Conservation (phyloP, 2,113 vertebrate genomes). For the Tupaia tana region DNA sequence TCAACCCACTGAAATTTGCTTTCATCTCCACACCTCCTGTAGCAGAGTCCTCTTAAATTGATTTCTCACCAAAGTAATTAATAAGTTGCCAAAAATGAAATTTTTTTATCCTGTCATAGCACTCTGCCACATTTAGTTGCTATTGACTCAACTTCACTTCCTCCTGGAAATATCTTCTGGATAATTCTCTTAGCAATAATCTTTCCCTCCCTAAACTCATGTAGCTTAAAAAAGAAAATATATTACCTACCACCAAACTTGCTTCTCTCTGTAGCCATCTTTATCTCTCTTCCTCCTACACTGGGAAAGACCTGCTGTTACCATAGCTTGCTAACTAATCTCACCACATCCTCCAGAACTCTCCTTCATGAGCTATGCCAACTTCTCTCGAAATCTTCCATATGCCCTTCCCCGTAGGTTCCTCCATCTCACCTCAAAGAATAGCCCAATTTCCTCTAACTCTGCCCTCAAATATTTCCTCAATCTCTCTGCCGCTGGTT, state of each 20-base stretch:
- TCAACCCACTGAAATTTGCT: conserved; percentile 4
- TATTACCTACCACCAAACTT: not conserved
- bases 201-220: not conserved
- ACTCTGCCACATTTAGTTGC: not conserved
- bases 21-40: not conserved
- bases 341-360: not conserved
- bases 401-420: not conserved
- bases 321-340: not conserved
- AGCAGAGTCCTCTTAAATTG: not conserved
- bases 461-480: not conserved
- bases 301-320: not conserved
- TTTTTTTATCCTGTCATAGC: conserved; percentile 18
- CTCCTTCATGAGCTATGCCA: not conserved
- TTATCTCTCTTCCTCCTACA: not conserved
- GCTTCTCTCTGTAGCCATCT: not conserved
- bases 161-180: not conserved
- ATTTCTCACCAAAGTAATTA: not conserved
- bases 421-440: not conserved
- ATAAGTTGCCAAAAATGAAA: conserved; percentile 2
- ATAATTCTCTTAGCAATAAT: not conserved
- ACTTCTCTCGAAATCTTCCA: not conserved
- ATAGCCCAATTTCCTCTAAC: not conserved
- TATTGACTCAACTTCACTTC: not conserved
- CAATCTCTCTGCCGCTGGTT: not conserved
- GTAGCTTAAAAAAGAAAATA: not conserved